phyloP scores from a whole-genome alignment of 2,888 invertebrate genomes.

The Sclerodermus sp. region DNA sequence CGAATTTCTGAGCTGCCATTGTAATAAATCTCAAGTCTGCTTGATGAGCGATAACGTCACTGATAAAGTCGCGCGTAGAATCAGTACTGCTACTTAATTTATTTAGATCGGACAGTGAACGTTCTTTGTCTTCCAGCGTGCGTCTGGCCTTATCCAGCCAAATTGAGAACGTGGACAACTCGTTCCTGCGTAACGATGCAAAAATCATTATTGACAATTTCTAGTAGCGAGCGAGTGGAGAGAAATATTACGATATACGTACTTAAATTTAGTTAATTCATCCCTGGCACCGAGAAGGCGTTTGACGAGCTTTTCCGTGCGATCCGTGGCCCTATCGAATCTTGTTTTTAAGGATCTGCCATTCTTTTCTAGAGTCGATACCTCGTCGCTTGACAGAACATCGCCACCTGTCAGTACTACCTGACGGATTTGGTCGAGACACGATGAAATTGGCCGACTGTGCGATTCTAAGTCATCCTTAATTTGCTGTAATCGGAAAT shows the following conservation, averaged over 20 bases:
- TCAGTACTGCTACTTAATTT: constrained; percentile 73
- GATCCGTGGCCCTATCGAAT: constrained; percentile 79
- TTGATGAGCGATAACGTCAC: constrained; percentile 93
- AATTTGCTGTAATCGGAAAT: constrained; percentile 67
- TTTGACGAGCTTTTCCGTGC: constrained; percentile 76
- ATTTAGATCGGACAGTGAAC: constrained; percentile 75
- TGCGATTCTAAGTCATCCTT: constrained; percentile 89
- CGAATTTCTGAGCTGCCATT: constrained; percentile 94
- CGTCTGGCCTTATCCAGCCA: constrained; percentile 85
- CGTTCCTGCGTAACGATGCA: constrained; percentile 61
- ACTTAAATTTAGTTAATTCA: constrained; percentile 84
- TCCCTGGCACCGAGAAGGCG: constrained; percentile 79
- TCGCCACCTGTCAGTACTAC: constrained; percentile 88
- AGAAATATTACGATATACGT: constrained; percentile 18
- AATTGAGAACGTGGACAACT: constrained; percentile 76
- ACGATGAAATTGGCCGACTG: constrained; percentile 79
- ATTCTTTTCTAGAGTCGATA: constrained; percentile 82
- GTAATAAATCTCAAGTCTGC: constrained; percentile 94
- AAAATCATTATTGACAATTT: background rate
- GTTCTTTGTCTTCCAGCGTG: constrained; percentile 82
- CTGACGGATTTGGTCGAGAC: constrained; percentile 87
- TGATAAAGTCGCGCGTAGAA: constrained; percentile 84
- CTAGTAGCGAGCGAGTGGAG: too few species aligned
- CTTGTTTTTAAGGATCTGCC: constrained; percentile 81
- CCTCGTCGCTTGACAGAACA: constrained; percentile 89